Evolutionary conservation across 2,797 vertebrate genomes (phyloP), one percentile per base, ranked within the genome.

Genomic region (Lepus townsendii): DNA sequence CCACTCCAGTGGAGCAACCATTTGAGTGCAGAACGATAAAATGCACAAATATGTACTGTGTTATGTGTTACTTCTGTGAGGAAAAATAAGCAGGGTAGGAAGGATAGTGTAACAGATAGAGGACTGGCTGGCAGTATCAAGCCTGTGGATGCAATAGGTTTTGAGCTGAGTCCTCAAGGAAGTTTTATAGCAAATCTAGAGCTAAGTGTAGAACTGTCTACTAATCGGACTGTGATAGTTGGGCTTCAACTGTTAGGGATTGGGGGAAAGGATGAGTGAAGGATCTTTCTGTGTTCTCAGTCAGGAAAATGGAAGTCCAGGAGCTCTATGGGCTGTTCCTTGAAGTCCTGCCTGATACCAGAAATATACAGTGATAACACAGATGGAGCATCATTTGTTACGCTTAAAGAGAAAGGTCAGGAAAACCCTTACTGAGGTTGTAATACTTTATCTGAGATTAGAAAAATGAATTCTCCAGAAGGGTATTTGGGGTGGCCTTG

Each of bases 161-260:
- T 68, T 73, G 32, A 90, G 66, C 69, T 78, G 47, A 90, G 24
- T 27, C 12, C 27, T 93, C 13, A 90, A 69, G 38, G 38, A 57
- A 84, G 10, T 77, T 93, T 94, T 82, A 62, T 68, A 76, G 60
- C 47, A 93, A 75, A 88, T 35, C 32, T 52, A 82, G 47, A 77
- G 7, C 35, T 50, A 90, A 26, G 6, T 76, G 10, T 78, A 76
- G 57, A 76, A 30, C 26, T 90, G 16, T 82, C 57, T 82, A 1
- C 50, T 91, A 73, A 47, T 20, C 38, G 88, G 62, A 47, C 38
- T 32, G 1, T 79, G 35, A 9, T 60, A 26, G 38, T 75, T 88
- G 60, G 47, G 17, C 62, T 88, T 0, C 54, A 76, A 24, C 30
- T 80, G 26, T 63, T 79, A 13, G 30, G 80, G 26, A 57, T 79